Percentiles rank a stretch among this genome's conserved stretches.
phyloP scores from a whole-genome alignment of 1,140 invertebrate genomes.

The Pseudomyrmex pallidus region DNA sequence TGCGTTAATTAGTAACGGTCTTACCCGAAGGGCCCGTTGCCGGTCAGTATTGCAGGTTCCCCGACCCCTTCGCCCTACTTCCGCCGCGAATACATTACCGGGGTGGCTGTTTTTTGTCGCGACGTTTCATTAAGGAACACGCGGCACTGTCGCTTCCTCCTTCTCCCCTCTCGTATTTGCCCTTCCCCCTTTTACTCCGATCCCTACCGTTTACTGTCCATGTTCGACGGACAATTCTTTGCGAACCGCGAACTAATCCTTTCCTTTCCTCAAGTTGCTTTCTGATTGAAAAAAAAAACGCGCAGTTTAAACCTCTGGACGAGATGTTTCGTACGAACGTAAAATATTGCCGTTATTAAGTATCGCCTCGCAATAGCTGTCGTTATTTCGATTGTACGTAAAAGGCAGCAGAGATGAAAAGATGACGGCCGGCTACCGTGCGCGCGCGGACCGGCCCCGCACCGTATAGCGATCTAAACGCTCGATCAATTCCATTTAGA shows the following conservation, averaged over 20 bases:
- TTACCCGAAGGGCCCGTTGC: slow-evolving; percentile 71
- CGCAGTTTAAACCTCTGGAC: not conserved
- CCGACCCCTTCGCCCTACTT: slow-evolving; percentile 76
- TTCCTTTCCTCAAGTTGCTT: slow-evolving; percentile 10
- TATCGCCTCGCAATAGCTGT: no score
- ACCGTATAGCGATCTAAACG: slow-evolving; percentile 45
- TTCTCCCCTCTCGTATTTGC: not conserved
- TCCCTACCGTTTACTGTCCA: slow-evolving; percentile 1
- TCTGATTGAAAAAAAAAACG: not conserved
- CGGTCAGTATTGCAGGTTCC: slow-evolving; percentile 66
- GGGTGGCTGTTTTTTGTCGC: slow-evolving; percentile 77
- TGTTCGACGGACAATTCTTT: slow-evolving; percentile 6
- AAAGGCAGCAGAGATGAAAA: slow-evolving; percentile 11
- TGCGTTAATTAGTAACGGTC: slow-evolving; percentile 81
- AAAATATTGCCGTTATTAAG: not conserved
- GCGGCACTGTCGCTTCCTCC: slow-evolving; percentile 69
- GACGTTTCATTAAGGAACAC: slow-evolving; percentile 79
- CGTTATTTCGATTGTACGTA: not conserved
- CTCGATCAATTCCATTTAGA: slow-evolving; percentile 61
- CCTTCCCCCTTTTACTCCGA: not conserved
- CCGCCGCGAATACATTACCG: slow-evolving; percentile 82
- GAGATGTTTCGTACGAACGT: not conserved
- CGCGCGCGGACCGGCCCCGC: slow-evolving; percentile 20
- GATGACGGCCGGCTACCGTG: slow-evolving; percentile 48
- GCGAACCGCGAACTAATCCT: slow-evolving; percentile 48